Base-by-base conservation (phyloP, 2,888 invertebrate genomes). In the Parascotia fuliginaria region DNA sequence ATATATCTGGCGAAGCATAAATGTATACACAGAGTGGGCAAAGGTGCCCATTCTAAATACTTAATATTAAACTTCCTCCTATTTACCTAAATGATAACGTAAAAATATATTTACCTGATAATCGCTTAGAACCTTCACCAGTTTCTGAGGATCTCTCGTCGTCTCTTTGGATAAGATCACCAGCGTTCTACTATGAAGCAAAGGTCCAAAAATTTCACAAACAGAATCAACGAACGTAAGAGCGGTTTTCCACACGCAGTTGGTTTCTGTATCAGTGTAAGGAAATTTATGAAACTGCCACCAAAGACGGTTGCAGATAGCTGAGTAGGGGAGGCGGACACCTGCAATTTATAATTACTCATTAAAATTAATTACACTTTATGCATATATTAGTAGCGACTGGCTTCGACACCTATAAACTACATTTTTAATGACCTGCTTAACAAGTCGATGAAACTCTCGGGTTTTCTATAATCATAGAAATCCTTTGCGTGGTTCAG, bases 211-310 rank as follows among this genome's bases (percentile, higher is more conserved):
- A 45, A 98, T 95, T 90, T 98, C 98, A 1, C 96, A 94, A 6
- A 97, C 95, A 0, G 97, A 96, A 80, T 98, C 98, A 2, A 98
- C 97, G 77, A 98, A 98, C 0, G 98, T 98, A 12, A 98, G 86
- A 0, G 98, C 96, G 0, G 98, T 98, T 86, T 98, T 98, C 89
- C 98, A 98, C 0, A 97, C 95, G 68, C 97, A 96, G 2, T 93
- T 93, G 6, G 92, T 92, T 73, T 97, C 96, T 0, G 93, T 92
- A 0, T 87, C 72, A 0, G 93, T 85, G 82, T 95, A 98, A 0
- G 98, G 97, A 75, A 98, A 96, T 0, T 93, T 93, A 11, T 94
- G 92, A 94, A 97, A 98, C 81, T 98, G 98, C 97, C 98, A 98
- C 79, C 94, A 94, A 12, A 98, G 92, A 0, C 98, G 95, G 80